Conservation (phyloP, 2,113 vertebrate species). For the Aramus guarauna region DNA sequence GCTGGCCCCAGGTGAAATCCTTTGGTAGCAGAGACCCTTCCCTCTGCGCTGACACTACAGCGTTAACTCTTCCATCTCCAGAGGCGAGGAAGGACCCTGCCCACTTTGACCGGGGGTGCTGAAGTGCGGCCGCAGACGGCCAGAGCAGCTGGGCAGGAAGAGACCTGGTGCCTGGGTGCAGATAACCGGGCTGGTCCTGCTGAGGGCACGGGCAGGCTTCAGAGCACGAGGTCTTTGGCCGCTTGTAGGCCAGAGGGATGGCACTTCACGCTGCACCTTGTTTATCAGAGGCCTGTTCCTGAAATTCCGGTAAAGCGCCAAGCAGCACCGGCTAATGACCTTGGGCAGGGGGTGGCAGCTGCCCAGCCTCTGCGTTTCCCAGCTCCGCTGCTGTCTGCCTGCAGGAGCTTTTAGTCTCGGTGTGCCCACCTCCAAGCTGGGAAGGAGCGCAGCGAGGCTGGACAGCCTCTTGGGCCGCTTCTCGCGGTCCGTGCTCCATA, state of each 20-base stretch:
- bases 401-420: rapidly evolving
- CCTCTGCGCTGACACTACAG: neutral
- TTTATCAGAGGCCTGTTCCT: neutral
- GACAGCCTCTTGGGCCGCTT: rapidly evolving
- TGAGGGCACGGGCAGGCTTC: neutral
- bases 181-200: neutral
- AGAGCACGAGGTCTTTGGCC: neutral
- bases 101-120: neutral
- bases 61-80: neutral
- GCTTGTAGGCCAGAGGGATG: neutral
- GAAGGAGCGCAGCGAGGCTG: neutral
- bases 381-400: neutral
- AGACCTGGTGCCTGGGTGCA: neutral
- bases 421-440: neutral
- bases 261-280: rapidly evolving
- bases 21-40: neutral
- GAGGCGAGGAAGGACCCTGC: neutral
- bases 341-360: neutral
- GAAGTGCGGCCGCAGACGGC: rapidly evolving
- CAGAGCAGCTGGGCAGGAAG: neutral
- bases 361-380: neutral
- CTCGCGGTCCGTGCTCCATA: neutral
- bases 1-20: neutral
- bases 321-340: neutral
- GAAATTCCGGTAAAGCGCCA: neutral